Conservation (phyloP, 92 coral and sea anemone species). For the Paragorgia papillata region DNA sequence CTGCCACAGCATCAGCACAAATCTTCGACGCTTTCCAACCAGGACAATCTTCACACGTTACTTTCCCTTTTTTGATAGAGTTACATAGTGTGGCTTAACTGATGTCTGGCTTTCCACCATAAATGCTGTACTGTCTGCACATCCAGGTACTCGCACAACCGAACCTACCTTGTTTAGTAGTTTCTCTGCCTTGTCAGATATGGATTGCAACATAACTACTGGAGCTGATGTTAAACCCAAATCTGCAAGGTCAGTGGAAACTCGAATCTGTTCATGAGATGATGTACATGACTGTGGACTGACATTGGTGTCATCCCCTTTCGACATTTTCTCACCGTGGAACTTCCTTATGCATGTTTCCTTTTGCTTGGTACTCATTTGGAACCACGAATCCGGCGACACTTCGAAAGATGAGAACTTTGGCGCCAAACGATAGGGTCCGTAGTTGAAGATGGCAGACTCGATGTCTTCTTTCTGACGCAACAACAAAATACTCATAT, state of each 20-base stretch:
- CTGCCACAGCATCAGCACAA: slow-evolving; percentile 51
- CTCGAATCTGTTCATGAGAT: neutral
- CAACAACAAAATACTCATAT: slow-evolving; percentile 50
- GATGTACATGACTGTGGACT: neutral
- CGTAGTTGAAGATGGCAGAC: slow-evolving; percentile 55
- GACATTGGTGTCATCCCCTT: neutral
- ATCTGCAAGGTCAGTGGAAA: slow-evolving; percentile 3
- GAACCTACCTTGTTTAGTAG: slow-evolving; percentile 45
- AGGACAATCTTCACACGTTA: slow-evolving; percentile 47
- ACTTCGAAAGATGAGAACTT: slow-evolving; percentile 17
- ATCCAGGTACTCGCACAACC: slow-evolving; percentile 46
- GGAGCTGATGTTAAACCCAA: slow-evolving; percentile 4
- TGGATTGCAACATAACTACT: neutral
- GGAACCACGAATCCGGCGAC: slow-evolving; percentile 47
- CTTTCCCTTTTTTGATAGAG: slow-evolving; percentile 38
- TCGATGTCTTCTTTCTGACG: slow-evolving; percentile 52
- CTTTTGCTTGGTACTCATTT: slow-evolving; percentile 48
- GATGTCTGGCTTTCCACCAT: slow-evolving; percentile 44
- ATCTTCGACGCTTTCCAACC: slow-evolving; percentile 40
- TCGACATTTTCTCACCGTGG: slow-evolving; percentile 13
- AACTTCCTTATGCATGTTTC: slow-evolving; percentile 49
- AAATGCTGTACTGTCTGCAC: slow-evolving; percentile 8
- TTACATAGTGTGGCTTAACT: slow-evolving; percentile 49
- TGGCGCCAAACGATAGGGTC: slow-evolving; percentile 45
- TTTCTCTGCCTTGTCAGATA: slow-evolving; percentile 27